Conservation (phyloP, 2,888 invertebrate species). For the Stenolophus ochropezus region DNA sequence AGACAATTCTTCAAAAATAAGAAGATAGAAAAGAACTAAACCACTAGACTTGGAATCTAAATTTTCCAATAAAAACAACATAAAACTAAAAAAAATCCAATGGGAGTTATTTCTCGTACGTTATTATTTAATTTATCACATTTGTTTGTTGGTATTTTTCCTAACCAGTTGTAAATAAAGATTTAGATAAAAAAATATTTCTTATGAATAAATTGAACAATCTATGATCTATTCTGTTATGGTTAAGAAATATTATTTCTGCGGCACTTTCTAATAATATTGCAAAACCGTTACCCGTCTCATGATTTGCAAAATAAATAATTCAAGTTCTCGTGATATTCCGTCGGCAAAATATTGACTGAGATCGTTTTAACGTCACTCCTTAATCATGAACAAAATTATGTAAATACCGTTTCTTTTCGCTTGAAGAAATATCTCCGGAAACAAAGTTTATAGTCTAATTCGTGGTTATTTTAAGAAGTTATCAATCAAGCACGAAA, state of each 20-base stretch:
- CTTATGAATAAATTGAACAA: not conserved
- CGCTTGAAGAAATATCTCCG: not conserved
- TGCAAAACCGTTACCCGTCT: not conserved
- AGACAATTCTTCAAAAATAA: too few species aligned
- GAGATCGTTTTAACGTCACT: not conserved
- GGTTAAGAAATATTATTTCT: too few species aligned
- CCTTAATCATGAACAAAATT: not conserved
- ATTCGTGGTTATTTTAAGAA: constrained; percentile 9
- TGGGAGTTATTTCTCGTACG: too few species aligned
- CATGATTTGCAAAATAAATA: not conserved
- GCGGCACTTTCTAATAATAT: not conserved
- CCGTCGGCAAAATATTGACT: not conserved
- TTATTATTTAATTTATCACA: too few species aligned
- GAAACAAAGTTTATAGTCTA: not conserved
- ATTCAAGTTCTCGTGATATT: not conserved
- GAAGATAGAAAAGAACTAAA: too few species aligned
- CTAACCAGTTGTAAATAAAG: too few species aligned
- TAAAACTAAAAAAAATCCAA: too few species aligned
- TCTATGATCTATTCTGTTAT: too few species aligned
- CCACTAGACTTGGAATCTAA: too few species aligned
- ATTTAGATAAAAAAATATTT: too few species aligned
- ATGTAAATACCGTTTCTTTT: not conserved
- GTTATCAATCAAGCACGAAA: constrained; percentile 32
- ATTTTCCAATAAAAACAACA: too few species aligned
- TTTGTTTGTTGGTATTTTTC: too few species aligned